A percentile compares a stretch with the other conserved stretches of the same genome.
phyloP scores from a whole-genome alignment of 1,140 invertebrate species.

The Drosophila pachea region DNA sequence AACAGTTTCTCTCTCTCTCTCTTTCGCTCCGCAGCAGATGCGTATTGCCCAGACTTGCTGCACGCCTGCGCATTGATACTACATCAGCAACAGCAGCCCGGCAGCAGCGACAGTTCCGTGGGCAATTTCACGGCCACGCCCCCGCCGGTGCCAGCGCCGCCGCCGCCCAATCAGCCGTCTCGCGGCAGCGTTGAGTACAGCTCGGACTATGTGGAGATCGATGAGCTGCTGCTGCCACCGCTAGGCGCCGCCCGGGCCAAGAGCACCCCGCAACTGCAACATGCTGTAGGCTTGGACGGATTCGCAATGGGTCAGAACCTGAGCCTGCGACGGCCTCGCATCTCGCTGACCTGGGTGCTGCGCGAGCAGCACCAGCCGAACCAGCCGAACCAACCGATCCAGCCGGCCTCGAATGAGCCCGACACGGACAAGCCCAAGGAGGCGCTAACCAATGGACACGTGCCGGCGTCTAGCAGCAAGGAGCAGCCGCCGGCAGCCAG shows the following conservation, averaged over 20 bases:
- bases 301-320: conserved; percentile 80
- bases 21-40: conserved; percentile 44
- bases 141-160: conserved; percentile 37
- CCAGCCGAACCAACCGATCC: conserved; percentile 26
- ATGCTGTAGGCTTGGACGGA: conserved; percentile 46
- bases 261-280: conserved; percentile 68
- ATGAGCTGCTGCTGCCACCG: conserved; percentile 64
- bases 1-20: not conserved
- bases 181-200: conserved; percentile 55
- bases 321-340: conserved; percentile 83
- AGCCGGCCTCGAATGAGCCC: conserved; percentile 51
- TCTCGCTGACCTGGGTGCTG: conserved; percentile 85
- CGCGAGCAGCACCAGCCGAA: conserved; percentile 80
- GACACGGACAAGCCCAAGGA: conserved; percentile 39
- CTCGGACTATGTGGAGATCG: conserved; percentile 77
- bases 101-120: conserved; percentile 71
- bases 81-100: conserved; percentile 61
- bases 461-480: not conserved
- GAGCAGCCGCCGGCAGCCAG: not conserved
- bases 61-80: conserved; percentile 72
- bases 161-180: not conserved
- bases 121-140: conserved; percentile 75
- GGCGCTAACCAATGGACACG: conserved; percentile 21
- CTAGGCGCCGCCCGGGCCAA: conserved; percentile 55
- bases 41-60: conserved; percentile 75